Conservation (phyloP, 2,888 invertebrate genomes). For the Melangyna quadrimaculata region DNA sequence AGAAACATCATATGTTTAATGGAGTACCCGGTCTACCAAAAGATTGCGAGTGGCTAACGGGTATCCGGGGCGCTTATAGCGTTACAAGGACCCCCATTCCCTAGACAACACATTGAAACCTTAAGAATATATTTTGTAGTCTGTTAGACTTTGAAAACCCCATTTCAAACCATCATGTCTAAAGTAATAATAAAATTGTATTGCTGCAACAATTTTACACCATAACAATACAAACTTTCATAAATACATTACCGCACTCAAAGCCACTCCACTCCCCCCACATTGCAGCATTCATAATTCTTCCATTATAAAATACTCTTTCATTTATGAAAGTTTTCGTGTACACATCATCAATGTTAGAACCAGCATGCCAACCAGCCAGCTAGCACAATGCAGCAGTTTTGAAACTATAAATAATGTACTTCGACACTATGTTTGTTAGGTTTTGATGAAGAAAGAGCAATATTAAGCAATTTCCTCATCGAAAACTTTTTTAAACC, state of each 20-base stretch:
- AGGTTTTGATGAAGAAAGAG: not conserved
- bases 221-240: not conserved
- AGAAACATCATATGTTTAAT: no score
- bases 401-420: not conserved
- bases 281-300: not conserved
- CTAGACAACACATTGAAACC: no score
- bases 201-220: not conserved
- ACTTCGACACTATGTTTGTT: not conserved
- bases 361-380: no score
- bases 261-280: no score
- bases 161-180: not conserved
- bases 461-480: slow-evolving; percentile 64
- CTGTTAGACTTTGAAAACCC: not conserved
- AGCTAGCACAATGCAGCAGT: not conserved
- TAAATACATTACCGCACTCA: not conserved
- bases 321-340: not conserved
- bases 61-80: no score
- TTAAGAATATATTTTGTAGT: not conserved
- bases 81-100: no score
- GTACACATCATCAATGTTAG: slow-evolving; percentile 30
- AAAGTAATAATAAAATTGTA: not conserved
- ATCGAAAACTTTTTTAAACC: slow-evolving; percentile 46
- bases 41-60: no score
- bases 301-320: not conserved
- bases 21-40: no score